Percentiles rank a stretch among this genome's conserved stretches.
These are phyloP conservation scores for Sylvilagus bachmani DNA, from an alignment of 2,113 vertebrate genomes.

Conservation along the genomic window DNA sequence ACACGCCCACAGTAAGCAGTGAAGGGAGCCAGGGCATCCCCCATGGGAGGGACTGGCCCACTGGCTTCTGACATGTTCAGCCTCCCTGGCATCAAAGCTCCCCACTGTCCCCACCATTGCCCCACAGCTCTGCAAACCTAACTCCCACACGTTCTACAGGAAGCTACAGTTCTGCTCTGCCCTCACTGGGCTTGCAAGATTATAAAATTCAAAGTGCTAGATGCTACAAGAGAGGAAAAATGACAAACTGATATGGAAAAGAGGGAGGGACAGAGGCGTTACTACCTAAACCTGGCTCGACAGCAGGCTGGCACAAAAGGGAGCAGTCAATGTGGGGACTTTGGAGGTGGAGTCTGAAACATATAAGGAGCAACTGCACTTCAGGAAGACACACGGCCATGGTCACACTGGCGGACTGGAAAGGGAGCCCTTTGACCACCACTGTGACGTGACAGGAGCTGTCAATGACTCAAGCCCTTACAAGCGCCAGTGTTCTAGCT, in stretches of 20 bases:
- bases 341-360: not conserved
- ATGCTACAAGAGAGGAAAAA: not conserved
- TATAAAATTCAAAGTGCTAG: not conserved
- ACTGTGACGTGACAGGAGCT: not conserved
- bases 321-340: fast-evolving
- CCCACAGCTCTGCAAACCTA: not conserved
- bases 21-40: not conserved
- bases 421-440: not conserved
- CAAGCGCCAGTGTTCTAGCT: not conserved
- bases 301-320: not conserved
- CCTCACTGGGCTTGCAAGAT: conserved; percentile 23
- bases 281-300: not conserved
- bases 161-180: not conserved
- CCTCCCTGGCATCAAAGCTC: too few species aligned
- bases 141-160: not conserved
- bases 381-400: not conserved
- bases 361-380: not conserved
- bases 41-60: not conserved
- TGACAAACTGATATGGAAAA: not conserved
- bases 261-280: not conserved
- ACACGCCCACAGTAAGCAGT: not conserved
- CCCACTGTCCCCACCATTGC: fast-evolving
- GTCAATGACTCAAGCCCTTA: not conserved
- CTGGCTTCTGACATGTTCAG: not conserved
- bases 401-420: not conserved